Percentiles rank a stretch among this genome's conserved stretches.
Conservation (phyloP, 1,140 invertebrate species). For the Calliopsis andreniformis region DNA sequence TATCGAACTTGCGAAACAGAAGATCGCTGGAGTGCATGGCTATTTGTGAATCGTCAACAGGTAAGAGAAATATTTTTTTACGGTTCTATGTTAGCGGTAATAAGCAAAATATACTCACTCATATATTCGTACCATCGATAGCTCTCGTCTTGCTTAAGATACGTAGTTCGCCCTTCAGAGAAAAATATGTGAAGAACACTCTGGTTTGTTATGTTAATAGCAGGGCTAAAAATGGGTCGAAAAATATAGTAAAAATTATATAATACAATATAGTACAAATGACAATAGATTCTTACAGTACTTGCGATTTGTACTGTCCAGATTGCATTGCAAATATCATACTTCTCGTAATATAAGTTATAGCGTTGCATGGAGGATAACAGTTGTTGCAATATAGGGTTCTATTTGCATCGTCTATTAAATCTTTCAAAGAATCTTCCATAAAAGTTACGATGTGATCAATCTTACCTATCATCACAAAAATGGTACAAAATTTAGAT, state of each 20-base stretch:
- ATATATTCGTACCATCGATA: conserved; percentile 78
- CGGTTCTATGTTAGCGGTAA: too few species aligned
- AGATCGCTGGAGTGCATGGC: too few species aligned
- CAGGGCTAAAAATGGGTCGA: neutral
- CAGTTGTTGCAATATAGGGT: conserved; percentile 60
- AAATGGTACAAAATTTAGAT: neutral
- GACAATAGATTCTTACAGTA: conserved; percentile 63
- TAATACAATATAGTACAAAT: too few species aligned
- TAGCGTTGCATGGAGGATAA: conserved; percentile 65
- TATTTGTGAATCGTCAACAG: too few species aligned
- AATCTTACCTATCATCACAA: conserved; percentile 60
- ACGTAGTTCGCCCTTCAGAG: conserved; percentile 54
- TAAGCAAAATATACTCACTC: conserved; percentile 70
- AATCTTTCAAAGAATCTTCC: neutral
- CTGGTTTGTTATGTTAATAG: conserved; percentile 41
- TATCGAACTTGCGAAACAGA: too few species aligned
- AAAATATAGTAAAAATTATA: too few species aligned
- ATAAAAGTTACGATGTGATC: conserved; percentile 53
- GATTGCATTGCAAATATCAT: conserved; percentile 3
- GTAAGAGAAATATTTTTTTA: too few species aligned
- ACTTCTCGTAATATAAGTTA: conserved; percentile 50
- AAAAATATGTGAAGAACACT: conserved; percentile 74
- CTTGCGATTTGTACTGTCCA: conserved; percentile 34
- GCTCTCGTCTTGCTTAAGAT: conserved; percentile 69
- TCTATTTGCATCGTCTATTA: conserved; percentile 11